These are phyloP conservation scores for Pseudomyrmex gracilis DNA, from an alignment of 1,140 invertebrate genomes.

Conservation along the genomic window DNA sequence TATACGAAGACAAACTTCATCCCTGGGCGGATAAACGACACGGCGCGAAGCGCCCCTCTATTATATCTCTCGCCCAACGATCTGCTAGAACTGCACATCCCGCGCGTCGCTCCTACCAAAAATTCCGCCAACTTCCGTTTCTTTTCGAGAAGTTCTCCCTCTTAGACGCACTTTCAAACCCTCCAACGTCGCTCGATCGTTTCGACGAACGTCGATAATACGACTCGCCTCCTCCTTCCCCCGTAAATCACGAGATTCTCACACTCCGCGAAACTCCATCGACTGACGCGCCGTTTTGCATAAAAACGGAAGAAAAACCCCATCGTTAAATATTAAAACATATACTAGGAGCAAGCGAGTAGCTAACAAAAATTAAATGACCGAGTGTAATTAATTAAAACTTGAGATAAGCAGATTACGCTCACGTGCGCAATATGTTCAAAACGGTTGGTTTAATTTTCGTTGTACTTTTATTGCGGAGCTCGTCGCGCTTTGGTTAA, in stretches of 20 bases:
- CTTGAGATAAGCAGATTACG: constrained; percentile 33
- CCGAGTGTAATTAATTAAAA: constrained; percentile 43
- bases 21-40: constrained; percentile 29
- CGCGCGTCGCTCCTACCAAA: constrained; percentile 34
- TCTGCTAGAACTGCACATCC: constrained; percentile 60
- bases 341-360: neutral
- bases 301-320: neutral
- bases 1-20: constrained; percentile 64
- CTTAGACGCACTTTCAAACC: neutral
- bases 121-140: constrained; percentile 46
- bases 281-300: neutral
- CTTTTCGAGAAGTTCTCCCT: neutral
- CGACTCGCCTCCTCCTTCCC: neutral
- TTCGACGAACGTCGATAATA: constrained; percentile 12
- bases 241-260: constrained; percentile 10
- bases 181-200: neutral
- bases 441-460: constrained; percentile 10
- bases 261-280: neutral
- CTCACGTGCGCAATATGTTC: constrained; percentile 22
- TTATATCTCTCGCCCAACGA: constrained; percentile 56
- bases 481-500: constrained; percentile 32
- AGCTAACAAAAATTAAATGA: constrained; percentile 28
- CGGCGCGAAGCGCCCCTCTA: constrained; percentile 40
- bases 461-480: neutral
- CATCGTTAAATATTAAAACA: constrained; percentile 13